A percentile compares a stretch with the other conserved stretches of the same genome.
phyloP scores from a whole-genome alignment of 2,797 vertebrate genomes.

The Enteromius viviparus region DNA sequence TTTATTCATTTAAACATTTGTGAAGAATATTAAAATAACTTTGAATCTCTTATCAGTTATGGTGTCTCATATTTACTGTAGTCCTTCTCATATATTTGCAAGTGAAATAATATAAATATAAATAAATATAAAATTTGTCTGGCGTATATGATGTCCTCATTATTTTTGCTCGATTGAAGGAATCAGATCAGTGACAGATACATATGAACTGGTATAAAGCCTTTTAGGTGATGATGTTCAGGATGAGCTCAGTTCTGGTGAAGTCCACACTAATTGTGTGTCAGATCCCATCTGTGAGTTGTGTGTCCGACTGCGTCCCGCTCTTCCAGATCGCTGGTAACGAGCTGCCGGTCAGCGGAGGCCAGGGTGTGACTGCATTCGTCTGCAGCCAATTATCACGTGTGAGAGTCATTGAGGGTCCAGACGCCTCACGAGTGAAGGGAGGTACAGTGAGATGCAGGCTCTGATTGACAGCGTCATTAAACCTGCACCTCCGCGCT shows the following conservation, averaged over 20 bases:
- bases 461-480: slow-evolving; percentile 64
- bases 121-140: not conserved
- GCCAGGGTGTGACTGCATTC: slow-evolving; percentile 30
- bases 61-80: not conserved
- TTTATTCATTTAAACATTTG: not conserved
- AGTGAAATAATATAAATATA: not conserved
- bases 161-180: not conserved
- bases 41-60: not conserved
- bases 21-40: not conserved
- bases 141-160: not conserved
- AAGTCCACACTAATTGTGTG: not conserved
- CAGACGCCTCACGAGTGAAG: slow-evolving; percentile 63
- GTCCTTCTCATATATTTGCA: not conserved
- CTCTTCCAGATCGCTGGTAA: slow-evolving; percentile 35
- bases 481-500: slow-evolving; percentile 58
- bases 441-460: slow-evolving; percentile 66
- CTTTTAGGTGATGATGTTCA: not conserved
- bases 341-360: slow-evolving; percentile 30
- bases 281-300: slow-evolving; percentile 1
- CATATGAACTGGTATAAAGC: not conserved
- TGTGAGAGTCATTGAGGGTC: not conserved
- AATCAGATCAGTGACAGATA: not conserved
- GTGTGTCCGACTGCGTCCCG: not conserved
- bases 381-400: slow-evolving; percentile 55
- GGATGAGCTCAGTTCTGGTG: not conserved